Evolutionary conservation across 2,888 invertebrate species (phyloP).

Genomic region (Sympetrum striolatum): DNA sequence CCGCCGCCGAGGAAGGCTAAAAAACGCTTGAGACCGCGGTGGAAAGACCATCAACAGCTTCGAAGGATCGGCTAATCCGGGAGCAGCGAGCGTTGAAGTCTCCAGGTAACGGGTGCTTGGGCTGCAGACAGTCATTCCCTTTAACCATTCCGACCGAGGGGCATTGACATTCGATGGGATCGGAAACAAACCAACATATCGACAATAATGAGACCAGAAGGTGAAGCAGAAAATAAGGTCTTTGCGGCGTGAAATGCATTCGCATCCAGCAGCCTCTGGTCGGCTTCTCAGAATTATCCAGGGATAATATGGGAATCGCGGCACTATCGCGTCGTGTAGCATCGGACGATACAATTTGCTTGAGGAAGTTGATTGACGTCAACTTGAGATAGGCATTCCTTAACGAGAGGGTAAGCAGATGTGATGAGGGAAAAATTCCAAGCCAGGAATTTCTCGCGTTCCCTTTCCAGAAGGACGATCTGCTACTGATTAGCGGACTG

Average conservation of each 20-base stretch:
- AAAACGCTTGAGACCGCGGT: neutral
- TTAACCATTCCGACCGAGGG: neutral
- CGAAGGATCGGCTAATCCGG: neutral
- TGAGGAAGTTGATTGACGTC: neutral
- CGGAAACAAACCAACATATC: neutral
- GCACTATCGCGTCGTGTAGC: neutral
- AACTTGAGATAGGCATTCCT: neutral
- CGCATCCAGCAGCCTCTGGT: neutral
- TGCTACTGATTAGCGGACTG: neutral
- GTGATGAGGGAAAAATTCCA: neutral
- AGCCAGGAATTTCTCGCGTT: neutral
- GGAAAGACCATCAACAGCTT: neutral
- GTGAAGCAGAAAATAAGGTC: neutral
- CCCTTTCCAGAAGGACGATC: neutral
- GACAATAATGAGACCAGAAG: neutral
- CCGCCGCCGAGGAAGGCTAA: neutral
- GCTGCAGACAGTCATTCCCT: neutral
- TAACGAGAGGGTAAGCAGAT: neutral
- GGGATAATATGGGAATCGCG: neutral
- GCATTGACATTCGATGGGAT: neutral
- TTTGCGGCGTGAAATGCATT: neutral
- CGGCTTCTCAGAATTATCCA: neutral
- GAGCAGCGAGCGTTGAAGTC: neutral
- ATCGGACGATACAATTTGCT: neutral
- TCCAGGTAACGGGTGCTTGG: neutral